Percentiles rank a stretch among this genome's conserved stretches.
Conservation (phyloP, 2,113 vertebrate species). For the Phalacrocorax brasilianus region DNA sequence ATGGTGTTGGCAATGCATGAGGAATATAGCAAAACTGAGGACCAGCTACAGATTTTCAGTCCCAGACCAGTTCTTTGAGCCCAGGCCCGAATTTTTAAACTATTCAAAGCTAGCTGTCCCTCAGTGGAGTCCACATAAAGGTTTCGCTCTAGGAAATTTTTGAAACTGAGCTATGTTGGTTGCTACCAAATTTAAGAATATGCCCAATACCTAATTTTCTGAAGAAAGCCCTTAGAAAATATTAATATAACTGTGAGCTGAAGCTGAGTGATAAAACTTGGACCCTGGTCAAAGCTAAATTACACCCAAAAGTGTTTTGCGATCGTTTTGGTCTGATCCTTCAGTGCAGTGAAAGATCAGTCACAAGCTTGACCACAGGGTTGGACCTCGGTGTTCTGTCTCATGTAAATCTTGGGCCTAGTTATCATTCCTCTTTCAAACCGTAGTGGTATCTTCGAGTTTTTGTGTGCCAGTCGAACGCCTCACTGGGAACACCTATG, state of each 20-base stretch:
- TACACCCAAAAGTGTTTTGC: not conserved
- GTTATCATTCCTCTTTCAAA: not conserved
- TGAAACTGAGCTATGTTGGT: not conserved
- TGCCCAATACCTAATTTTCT: not conserved
- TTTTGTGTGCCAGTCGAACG: not conserved
- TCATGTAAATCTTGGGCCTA: not conserved
- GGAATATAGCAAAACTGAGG: not conserved
- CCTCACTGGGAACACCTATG: accelerated
- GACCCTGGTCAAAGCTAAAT: not conserved
- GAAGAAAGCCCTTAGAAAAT: not conserved
- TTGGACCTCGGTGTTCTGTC: not conserved
- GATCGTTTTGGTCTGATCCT: not conserved
- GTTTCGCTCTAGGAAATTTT: not conserved
- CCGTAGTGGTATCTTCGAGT: not conserved
- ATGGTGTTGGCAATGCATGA: not conserved
- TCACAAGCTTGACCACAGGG: not conserved
- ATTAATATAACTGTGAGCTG: not conserved
- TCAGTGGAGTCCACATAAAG: not conserved
- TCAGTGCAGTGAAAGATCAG: not conserved
- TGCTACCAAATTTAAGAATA: not conserved
- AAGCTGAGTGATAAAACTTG: not conserved
- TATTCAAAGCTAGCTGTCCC: not conserved
- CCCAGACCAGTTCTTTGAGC: not conserved
- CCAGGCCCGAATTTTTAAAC: not conserved
- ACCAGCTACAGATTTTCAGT: not conserved